Conservation (phyloP, 2,797 vertebrate species). For the Sebastolobus alascanus region DNA sequence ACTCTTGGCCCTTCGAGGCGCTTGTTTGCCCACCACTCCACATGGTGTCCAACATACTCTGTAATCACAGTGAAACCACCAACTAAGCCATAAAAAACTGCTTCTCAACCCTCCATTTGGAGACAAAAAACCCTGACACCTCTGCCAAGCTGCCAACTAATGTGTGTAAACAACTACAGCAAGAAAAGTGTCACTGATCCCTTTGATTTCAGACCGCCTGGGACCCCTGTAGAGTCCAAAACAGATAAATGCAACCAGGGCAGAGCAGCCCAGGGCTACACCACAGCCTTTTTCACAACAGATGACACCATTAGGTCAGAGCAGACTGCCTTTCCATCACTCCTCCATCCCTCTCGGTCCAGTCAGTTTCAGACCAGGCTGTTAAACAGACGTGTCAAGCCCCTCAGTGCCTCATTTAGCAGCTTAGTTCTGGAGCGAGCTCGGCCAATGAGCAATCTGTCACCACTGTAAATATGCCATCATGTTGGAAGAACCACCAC, state of each 20-base stretch:
- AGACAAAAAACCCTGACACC: constrained; percentile 39
- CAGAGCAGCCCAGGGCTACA: constrained; percentile 20
- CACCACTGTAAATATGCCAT: constrained; percentile 62
- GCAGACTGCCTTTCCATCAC: constrained; percentile 63
- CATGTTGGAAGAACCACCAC: constrained; percentile 6
- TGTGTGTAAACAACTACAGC: constrained; percentile 55
- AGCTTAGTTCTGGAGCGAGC: constrained; percentile 47
- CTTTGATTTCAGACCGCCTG: constrained; percentile 41
- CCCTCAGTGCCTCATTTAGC: constrained; percentile 75
- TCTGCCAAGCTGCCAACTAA: constrained; percentile 47
- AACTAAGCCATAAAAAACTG: constrained; percentile 25
- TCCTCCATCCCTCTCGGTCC: constrained; percentile 29
- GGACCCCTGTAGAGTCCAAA: constrained; percentile 48
- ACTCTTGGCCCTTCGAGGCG: constrained; percentile 16
- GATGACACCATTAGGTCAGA: constrained; percentile 67
- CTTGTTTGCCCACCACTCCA: constrained; percentile 39
- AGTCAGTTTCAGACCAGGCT: constrained; percentile 57
- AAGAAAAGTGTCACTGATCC: constrained; percentile 34
- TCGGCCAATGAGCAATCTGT: constrained; percentile 71
- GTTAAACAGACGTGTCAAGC: constrained; percentile 63
- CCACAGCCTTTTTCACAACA: constrained; percentile 51
- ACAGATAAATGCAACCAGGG: constrained; percentile 31
- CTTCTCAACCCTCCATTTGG: constrained; percentile 22
- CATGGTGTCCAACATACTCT: constrained; percentile 26
- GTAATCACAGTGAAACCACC: constrained; percentile 33